Evolutionary conservation across 2,888 invertebrate genomes (phyloP), one percentile per base, ranked within the genome.

Genomic region (Dryobota labecula): DNA sequence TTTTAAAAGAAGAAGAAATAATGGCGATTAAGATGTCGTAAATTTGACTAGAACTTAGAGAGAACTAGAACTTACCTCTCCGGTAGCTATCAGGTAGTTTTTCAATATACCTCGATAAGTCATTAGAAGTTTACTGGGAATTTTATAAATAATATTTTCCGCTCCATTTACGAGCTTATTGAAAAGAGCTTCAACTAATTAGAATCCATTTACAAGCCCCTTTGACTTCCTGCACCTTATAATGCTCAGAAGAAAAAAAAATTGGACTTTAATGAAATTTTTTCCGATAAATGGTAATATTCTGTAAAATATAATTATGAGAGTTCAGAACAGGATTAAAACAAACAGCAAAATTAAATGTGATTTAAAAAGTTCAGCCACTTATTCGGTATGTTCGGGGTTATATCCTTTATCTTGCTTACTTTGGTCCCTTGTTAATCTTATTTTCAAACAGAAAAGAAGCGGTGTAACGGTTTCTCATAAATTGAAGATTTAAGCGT

Each of bases 291-390:
- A 70, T 64, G 62, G 63, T 64, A 73, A 70, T 67, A 78, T 72
- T 71, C 56, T 56, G 49, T 70, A 62, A 75, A 71, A 71, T 60
- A 70, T 73, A 80, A 78, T 83, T 71, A 58, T 61, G 36, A 63
- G 57, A 84, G 61, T 83, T 82, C 58, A 64, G 53, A 84, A 80
- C 69, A 49, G 72, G 73, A 84, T 87, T 85, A 83, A 84, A 77
- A 82, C 77, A 87, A 90, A 88, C 80, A 84, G 67, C 67, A 78
- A 90, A 89, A 88, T 88, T 88, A 88, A 91, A 89, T 86, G 84
- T 88, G 82, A 87, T 88, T 89, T 85, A 82, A 70, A 90, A 91
- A 91, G 85, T 90, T 90, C 51, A 33, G 57, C 79, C 83, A 86
- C 84, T 91, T 88, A 81, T 78, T 80, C 74, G 51, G 68, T 67